Evolutionary conservation across 1,140 invertebrate genomes (phyloP).

Genomic region (Aphidius ervi): DNA sequence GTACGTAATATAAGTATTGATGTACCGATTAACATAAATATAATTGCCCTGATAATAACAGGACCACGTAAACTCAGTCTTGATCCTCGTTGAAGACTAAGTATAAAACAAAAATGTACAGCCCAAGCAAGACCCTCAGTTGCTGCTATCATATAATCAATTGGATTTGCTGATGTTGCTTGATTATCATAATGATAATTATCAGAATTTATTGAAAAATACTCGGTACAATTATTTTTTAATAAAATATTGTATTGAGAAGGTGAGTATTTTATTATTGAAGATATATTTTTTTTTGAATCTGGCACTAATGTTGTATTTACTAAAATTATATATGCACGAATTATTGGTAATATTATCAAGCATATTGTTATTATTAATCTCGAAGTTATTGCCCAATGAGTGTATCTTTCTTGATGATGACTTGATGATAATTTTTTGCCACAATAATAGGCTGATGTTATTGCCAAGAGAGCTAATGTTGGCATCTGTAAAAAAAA

Average conservation of each 20-base stretch:
- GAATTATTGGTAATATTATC: constrained; percentile 61
- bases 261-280: not conserved
- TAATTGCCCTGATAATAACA: constrained; percentile 55
- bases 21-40: constrained; percentile 41
- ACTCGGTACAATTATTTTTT: not conserved
- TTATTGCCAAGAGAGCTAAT: constrained; percentile 64
- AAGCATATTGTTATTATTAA: constrained; percentile 60
- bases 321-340: constrained; percentile 59
- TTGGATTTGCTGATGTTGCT: constrained; percentile 48
- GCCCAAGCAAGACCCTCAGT: constrained; percentile 72
- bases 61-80: constrained; percentile 69
- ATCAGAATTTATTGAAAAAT: not conserved
- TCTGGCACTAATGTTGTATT: constrained; percentile 32
- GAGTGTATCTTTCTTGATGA: constrained; percentile 57
- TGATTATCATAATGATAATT: constrained; percentile 23
- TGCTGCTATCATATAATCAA: constrained; percentile 66
- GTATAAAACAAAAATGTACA: constrained; percentile 70
- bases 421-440: constrained; percentile 56
- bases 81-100: constrained; percentile 62
- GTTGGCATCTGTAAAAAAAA: constrained; percentile 59
- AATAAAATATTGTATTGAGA: not conserved
- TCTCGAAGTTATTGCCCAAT: constrained; percentile 60
- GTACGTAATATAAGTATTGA: constrained; percentile 36
- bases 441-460: constrained; percentile 74
- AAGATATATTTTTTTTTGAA: not conserved